A percentile compares a stretch with the other conserved stretches of the same genome.
phyloP scores from a whole-genome alignment of 1,140 invertebrate species.

The Atta colombica region DNA sequence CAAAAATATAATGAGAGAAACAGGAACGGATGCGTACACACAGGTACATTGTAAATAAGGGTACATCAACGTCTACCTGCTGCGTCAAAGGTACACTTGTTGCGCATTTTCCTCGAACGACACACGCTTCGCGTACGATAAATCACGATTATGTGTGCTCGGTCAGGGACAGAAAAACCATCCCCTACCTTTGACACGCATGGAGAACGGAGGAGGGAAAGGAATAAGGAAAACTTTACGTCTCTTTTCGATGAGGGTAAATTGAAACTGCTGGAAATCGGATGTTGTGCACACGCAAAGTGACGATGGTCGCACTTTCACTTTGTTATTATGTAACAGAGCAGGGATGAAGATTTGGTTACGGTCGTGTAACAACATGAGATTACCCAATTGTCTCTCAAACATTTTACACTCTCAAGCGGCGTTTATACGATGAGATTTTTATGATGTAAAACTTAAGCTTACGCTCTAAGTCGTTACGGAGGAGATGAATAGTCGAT shows the following conservation, averaged over 20 bases:
- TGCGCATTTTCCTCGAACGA: conserved; percentile 32
- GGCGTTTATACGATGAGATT: no score
- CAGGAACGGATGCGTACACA: neutral
- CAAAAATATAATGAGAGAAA: neutral
- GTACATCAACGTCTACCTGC: conserved; percentile 73
- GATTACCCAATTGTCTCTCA: conserved; percentile 15
- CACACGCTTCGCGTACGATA: conserved; percentile 51
- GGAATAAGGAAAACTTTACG: neutral
- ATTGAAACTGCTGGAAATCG: conserved; percentile 1
- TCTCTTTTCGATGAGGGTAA: neutral
- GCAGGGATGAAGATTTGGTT: conserved; percentile 42
- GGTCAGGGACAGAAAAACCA: neutral
- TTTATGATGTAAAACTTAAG: no score
- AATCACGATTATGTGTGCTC: conserved; percentile 74
- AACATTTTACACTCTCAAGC: neutral
- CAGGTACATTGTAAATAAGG: conserved; percentile 47
- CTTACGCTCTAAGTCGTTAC: no score
- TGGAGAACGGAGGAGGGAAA: neutral
- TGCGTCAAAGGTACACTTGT: conserved; percentile 73
- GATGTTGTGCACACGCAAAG: conserved; percentile 9
- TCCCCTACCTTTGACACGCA: neutral
- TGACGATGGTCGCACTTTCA: conserved; percentile 26
- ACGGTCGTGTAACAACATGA: neutral
- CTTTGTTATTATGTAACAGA: conserved; percentile 15
- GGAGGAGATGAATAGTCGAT: no score